Evolutionary conservation across 2,113 vertebrate species (phyloP).

Genomic region (Setophaga coronata): DNA sequence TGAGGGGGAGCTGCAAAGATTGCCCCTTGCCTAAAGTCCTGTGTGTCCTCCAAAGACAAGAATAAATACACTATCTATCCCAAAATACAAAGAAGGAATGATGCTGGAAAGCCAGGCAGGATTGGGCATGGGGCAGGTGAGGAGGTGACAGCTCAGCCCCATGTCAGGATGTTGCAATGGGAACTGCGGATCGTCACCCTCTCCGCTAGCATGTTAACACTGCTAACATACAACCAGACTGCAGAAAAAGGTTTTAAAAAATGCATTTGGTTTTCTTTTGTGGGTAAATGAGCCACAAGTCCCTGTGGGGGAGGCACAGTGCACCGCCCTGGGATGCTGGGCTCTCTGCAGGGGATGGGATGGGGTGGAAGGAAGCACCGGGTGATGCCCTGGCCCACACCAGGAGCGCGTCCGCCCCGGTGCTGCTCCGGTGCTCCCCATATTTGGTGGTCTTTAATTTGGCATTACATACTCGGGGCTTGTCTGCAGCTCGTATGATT

Average conservation of each 20-base stretch:
- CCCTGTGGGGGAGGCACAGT: accelerated
- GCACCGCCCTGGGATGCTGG: accelerated
- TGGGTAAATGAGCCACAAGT: not conserved
- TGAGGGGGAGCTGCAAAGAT: not conserved
- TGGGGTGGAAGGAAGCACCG: not conserved
- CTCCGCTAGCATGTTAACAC: not conserved
- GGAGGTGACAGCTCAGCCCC: not conserved
- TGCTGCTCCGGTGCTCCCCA: not conserved
- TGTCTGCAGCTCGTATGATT: conserved; percentile 63
- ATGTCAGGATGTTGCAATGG: accelerated
- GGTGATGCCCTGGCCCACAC: not conserved
- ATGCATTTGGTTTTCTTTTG: not conserved
- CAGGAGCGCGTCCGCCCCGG: not conserved
- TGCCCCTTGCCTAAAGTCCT: not conserved
- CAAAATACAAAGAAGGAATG: not conserved
- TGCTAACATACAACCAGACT: not conserved
- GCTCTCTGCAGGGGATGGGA: not conserved
- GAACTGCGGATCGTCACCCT: not conserved
- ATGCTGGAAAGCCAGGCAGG: not conserved
- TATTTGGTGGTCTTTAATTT: conserved; percentile 60
- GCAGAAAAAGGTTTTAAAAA: not conserved
- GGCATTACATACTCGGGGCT: conserved; percentile 41
- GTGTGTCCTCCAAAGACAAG: not conserved
- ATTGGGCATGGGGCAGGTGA: accelerated
- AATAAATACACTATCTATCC: not conserved